A percentile compares a stretch with the other conserved stretches of the same genome.
phyloP scores from a whole-genome alignment of 2,113 vertebrate genomes.

The Bombycilla garrulus region DNA sequence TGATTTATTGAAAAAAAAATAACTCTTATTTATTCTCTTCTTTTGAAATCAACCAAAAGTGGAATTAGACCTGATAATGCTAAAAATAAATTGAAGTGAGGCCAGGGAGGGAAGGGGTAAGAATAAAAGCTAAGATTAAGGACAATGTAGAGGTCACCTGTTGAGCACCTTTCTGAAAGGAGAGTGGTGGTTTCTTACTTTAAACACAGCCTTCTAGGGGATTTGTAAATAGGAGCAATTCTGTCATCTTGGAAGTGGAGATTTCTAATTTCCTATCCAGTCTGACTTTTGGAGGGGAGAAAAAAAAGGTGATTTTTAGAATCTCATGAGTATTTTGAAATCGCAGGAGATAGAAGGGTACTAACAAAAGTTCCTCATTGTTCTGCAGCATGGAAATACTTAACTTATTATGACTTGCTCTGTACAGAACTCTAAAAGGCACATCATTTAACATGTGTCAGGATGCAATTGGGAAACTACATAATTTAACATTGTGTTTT shows the following conservation, averaged over 20 bases:
- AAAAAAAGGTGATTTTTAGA: background rate
- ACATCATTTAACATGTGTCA: background rate
- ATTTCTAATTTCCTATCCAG: background rate
- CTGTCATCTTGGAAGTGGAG: background rate
- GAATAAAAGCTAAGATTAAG: background rate
- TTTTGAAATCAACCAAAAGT: background rate
- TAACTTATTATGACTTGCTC: background rate
- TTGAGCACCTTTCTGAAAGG: background rate
- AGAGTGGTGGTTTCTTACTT: background rate
- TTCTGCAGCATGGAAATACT: background rate
- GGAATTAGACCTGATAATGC: background rate
- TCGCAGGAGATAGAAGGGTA: background rate
- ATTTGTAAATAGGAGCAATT: background rate
- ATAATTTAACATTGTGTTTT: background rate
- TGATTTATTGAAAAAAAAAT: background rate
- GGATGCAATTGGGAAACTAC: background rate
- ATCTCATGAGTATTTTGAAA: background rate
- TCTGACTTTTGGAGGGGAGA: background rate
- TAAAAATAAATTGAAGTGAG: background rate
- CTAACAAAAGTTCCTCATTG: background rate
- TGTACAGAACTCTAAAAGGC: background rate
- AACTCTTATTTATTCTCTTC: background rate
- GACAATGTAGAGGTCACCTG: background rate
- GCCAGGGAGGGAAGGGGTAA: background rate
- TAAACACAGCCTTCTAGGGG: background rate